Conservation (phyloP, 2,113 vertebrate species). For the Boulengeromyrus knoepffleri region DNA sequence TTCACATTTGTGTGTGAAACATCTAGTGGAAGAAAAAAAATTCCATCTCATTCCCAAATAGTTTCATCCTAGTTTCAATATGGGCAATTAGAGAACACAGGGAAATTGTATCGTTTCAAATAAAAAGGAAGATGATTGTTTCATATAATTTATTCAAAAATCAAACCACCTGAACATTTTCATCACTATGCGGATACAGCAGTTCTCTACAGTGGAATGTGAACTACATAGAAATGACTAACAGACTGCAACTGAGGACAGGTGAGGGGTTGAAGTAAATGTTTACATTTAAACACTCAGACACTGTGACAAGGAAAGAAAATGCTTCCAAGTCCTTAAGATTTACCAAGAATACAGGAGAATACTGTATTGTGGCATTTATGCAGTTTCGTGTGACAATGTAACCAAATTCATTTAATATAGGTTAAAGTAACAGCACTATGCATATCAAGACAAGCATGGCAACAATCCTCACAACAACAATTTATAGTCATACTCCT, state of each 20-base stretch:
- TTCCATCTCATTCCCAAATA: not conserved
- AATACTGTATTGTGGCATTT: slow-evolving; percentile 1
- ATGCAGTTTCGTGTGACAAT: slow-evolving; percentile 18
- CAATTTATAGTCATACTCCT: slow-evolving; percentile 22
- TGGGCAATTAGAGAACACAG: not conserved
- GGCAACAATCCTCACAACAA: slow-evolving; percentile 21
- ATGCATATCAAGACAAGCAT: slow-evolving; percentile 22
- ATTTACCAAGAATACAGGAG: slow-evolving; percentile 7
- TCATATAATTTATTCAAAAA: slow-evolving; percentile 17
- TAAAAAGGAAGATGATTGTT: not conserved
- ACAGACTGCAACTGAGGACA: slow-evolving; percentile 10
- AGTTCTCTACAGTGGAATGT: slow-evolving; percentile 24
- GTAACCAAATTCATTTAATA: slow-evolving; percentile 15
- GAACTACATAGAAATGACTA: slow-evolving; percentile 2
- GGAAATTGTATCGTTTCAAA: not conserved
- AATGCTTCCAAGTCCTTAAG: not conserved
- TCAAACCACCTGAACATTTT: not conserved
- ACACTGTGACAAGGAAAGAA: not conserved
- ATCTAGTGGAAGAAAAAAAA: not conserved
- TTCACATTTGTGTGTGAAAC: not conserved
- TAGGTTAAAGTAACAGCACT: slow-evolving; percentile 29
- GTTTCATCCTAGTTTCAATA: not conserved
- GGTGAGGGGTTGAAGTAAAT: not conserved
- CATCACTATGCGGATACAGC: not conserved
- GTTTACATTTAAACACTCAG: not conserved